Evolutionary conservation across 2,888 invertebrate species (phyloP), one percentile per base, ranked within the genome.

Genomic region (Tyria jacobaeae): DNA sequence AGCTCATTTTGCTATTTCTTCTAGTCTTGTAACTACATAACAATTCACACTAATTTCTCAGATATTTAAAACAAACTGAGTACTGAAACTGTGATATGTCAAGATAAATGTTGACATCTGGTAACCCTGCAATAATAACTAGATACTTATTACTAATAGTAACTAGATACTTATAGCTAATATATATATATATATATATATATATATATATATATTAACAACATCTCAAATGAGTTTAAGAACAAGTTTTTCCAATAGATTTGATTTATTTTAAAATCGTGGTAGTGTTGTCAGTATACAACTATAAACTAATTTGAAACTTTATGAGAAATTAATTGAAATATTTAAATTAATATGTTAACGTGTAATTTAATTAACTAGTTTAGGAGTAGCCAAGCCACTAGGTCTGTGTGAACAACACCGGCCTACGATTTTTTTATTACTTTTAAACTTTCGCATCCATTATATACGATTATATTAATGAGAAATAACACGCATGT

Each of bases 311-410:
- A 81, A 87, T 86, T 86, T 82, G 79, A 76, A 79, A 59, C 75
- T 76, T 80, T 80, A 83, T 75, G 73, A 73, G 73, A 73, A 78
- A 77, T 86, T 86, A 83, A 88, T 87, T 88, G 86, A 87, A 87
- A 86, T 81, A 76, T 84, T 86, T 85, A 70, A 86, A 87, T 83
- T 53, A 63, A 59, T 57, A 34, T 47, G 14, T 44, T 55, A 55
- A 44, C 55, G 55, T 39, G 50, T 14, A 49, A 62, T 66, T 74
- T 58, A 41, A 56, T 57, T 31, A 74, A 34, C 51, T 57, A n/a
- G 21, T 57, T 50, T 57, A 9, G 7, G 39, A 39, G 25, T 5
- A 49, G 9, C 37, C 12, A 55, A 15, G 55, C 27, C 44, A 12
- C 27, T 54, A 14, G 41, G 7, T 7, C 14, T 34, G 9, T 31